Conservation (phyloP, 2,113 vertebrate species). For the western clawed frog (Xenopus tropicalis) region UCB_Xtro_10.0 CM004443.2:206956501-206957000, state of each 20-base stretch:
- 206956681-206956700: conserved; percentile 48
- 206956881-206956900: too few relatives aligned
- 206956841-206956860: too few relatives aligned
- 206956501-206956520: background rate
- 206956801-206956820: too few relatives aligned
- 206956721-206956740: conserved; percentile 34
- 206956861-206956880: too few relatives aligned
- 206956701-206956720: conserved; percentile 44
- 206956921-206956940: too few relatives aligned
- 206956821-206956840: too few relatives aligned
- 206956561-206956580: background rate
- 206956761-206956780: too few relatives aligned
- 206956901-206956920: too few relatives aligned
- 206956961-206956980: too few relatives aligned
- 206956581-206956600: conserved; percentile 42
- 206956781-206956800: background rate
- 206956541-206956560: conserved; percentile 14
- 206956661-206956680: conserved; percentile 39
- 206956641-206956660: conserved; percentile 45
- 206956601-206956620: conserved; percentile 48
- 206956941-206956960: too few relatives aligned
- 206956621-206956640: conserved; percentile 46
- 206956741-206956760: too few relatives aligned
- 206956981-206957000: too few relatives aligned
- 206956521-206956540: conserved; percentile 32